Base-by-base conservation (phyloP, 2,113 vertebrate species). In the Hyla sarda region DNA sequence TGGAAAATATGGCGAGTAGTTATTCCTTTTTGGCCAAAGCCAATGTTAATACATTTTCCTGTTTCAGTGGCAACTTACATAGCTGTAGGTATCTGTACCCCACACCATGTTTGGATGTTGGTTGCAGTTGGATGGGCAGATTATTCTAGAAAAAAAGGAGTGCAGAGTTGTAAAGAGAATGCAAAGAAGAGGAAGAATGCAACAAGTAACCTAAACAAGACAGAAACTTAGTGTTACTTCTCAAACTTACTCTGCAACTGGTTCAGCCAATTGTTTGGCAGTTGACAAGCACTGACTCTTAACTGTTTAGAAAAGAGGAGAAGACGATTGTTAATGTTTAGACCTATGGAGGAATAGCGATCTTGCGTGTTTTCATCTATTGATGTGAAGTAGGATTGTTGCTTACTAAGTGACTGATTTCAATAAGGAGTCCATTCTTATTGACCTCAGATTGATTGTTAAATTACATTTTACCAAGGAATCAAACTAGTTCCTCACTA, bases 161-260 rank as follows among this genome's bases (percentile, higher is more conserved):
- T 19, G 47, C 5, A 74, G 23, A 45, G n/a, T 14, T 47, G 10
- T 23, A 34, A 74, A n/a, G 0, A 25, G 71, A n/a, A 47, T n/a
- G 41, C 4, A 74, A 4, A 34, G 1, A 19, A 32, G 17, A 34
- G 30, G 6, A 69, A 28, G 1, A 5, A 10, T 67, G 32, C 65
- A 69, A 19, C 6, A 69, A 19, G 12, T 19, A 34, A 19, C 3
- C 65, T 23, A 32, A 6, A 19, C 3, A 69, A 19, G 65, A 1
- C 14, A 19, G 30, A 34, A 19, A 17, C 65, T 17, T 45, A 5
- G 21, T 13, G 6, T 5, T n/a, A n/a, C n/a, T n/a, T n/a, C n/a
- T n/a, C n/a, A n/a, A n/a, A 82, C 80, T 69, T 82, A 82, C 80
- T 50, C 45, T 69, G 80, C 10, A 11, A 32, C 16, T 5, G 0